Conservation (phyloP, 1,140 invertebrate species). For the Trichonephila clavata region DNA sequence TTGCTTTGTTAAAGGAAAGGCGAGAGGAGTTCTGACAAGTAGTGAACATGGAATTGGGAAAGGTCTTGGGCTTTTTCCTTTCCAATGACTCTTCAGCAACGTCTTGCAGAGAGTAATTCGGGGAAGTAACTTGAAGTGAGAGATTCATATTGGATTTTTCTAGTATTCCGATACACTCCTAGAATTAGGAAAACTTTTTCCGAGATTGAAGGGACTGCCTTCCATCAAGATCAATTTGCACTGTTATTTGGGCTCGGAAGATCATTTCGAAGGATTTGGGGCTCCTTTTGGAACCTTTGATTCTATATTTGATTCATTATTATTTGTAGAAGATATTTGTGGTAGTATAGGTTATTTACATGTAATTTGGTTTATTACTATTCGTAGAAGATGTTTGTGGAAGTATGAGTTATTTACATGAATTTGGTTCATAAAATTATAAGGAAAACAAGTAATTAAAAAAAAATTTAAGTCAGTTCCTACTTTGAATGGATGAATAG, state of each 20-base stretch:
- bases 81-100: neutral
- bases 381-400: too few relatives aligned
- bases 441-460: too few relatives aligned
- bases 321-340: too few relatives aligned
- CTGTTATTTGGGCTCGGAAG: neutral
- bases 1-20: conserved; percentile 53
- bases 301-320: neutral
- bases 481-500: too few relatives aligned
- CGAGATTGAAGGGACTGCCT: neutral
- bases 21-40: neutral
- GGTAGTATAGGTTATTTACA: too few relatives aligned
- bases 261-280: neutral
- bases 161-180: neutral
- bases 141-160: conserved; percentile 49
- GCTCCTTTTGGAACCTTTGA: neutral
- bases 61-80: neutral
- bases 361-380: too few relatives aligned
- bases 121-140: conserved; percentile 30
- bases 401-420: too few relatives aligned
- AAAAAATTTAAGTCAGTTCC: too few relatives aligned
- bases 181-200: conserved; percentile 11
- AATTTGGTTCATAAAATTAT: too few relatives aligned
- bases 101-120: conserved; percentile 21
- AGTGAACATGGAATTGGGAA: neutral
- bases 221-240: conserved; percentile 18